phyloP scores from a whole-genome alignment of 2,113 vertebrate species.

The Xenus cinereus region DNA sequence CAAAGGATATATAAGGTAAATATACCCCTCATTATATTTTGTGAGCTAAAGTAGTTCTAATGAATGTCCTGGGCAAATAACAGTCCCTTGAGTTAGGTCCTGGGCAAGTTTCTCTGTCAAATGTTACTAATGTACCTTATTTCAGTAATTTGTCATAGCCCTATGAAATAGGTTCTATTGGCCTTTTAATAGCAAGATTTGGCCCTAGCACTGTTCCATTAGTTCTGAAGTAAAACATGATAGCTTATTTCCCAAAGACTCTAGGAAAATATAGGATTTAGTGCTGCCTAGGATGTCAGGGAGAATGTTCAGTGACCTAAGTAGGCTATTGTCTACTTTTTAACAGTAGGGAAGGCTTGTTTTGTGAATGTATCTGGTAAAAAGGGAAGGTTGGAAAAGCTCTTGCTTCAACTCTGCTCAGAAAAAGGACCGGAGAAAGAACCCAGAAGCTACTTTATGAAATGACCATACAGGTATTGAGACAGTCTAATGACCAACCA shows the following conservation, averaged over 20 bases:
- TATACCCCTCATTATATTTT: neutral
- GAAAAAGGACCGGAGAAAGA: neutral
- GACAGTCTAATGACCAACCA: neutral
- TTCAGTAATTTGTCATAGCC: neutral
- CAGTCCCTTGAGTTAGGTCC: neutral
- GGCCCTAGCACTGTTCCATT: neutral
- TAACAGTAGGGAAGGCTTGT: neutral
- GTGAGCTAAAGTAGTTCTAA: neutral
- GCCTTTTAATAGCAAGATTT: neutral
- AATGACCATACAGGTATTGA: neutral
- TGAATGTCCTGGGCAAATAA: neutral
- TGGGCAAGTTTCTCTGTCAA: neutral
- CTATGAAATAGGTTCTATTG: neutral
- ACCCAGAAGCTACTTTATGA: neutral
- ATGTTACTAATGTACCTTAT: neutral
- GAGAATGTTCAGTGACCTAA: neutral
- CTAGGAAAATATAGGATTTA: neutral
- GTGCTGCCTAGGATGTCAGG: neutral
- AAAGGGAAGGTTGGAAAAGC: neutral
- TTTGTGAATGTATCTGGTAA: neutral
- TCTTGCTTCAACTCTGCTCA: neutral
- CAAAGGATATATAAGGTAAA: neutral
- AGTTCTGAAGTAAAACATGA: neutral
- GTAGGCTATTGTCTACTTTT: neutral
- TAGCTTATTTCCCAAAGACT: neutral